Conservation (phyloP, 2,113 vertebrate species). For the Colinus virginianus region DNA sequence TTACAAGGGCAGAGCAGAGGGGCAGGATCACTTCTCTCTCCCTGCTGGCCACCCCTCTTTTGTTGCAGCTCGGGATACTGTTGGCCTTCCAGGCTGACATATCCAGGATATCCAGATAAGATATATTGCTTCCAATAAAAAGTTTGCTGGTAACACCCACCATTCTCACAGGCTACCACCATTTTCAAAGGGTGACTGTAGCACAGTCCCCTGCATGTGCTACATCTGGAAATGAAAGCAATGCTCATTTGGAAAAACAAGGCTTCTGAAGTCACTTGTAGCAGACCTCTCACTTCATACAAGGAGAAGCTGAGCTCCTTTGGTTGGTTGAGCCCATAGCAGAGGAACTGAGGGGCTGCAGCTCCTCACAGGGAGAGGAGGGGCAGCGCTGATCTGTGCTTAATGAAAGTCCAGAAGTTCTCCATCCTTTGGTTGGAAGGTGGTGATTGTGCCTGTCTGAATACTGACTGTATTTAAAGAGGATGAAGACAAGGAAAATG, state of each 20-base stretch:
- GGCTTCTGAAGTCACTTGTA: not conserved
- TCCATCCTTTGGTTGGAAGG: not conserved
- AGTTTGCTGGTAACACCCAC: not conserved
- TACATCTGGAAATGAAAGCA: not conserved
- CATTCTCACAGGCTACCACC: not conserved
- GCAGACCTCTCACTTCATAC: not conserved
- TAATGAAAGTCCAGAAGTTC: not conserved
- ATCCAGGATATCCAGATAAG: not conserved
- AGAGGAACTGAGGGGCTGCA: no score
- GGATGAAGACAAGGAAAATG: not conserved
- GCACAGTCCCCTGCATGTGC: not conserved
- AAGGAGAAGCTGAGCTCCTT: no score
- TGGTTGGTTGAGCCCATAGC: no score
- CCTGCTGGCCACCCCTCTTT: no score
- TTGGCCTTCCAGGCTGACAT: no score
- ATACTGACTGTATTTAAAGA: not conserved
- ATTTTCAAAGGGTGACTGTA: not conserved
- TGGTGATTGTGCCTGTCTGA: not conserved
- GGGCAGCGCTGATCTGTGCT: not conserved
- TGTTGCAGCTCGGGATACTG: no score
- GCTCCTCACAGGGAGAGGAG: not conserved
- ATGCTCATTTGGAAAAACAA: not conserved
- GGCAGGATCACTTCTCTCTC: no score
- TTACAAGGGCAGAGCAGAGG: no score
- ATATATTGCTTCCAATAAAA: not conserved